A percentile compares a stretch with the other conserved stretches of the same genome.
Evolutionary conservation across 2,797 vertebrate species (phyloP).

Genomic region (Pagetopsis macropterus): DNA sequence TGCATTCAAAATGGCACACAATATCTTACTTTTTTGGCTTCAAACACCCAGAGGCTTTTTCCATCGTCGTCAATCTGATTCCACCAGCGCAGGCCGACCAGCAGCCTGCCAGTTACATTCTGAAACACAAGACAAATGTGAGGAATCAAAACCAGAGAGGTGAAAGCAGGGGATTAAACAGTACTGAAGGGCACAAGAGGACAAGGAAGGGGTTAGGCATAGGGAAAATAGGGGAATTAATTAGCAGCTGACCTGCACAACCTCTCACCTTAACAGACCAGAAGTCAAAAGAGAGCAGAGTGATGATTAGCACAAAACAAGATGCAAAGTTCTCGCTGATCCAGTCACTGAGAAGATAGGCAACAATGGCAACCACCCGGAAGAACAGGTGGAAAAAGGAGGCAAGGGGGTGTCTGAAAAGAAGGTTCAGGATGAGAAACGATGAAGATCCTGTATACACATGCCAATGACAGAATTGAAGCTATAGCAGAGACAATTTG

Average conservation of each 20-base stretch:
- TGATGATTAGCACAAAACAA: constrained; percentile 87
- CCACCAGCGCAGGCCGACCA: constrained; percentile 92
- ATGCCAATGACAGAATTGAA: not conserved
- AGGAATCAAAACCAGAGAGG: not conserved
- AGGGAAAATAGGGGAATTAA: not conserved
- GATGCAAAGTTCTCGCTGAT: constrained; percentile 87
- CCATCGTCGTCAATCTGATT: constrained; percentile 93
- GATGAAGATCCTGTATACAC: not conserved
- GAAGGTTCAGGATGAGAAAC: not conserved
- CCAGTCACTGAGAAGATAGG: constrained; percentile 87
- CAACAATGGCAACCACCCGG: constrained; percentile 84
- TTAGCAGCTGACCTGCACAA: not conserved
- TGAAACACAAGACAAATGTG: constrained; percentile 53
- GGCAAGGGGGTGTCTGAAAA: constrained; percentile 65
- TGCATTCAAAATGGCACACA: not conserved
- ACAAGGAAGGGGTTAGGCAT: not conserved
- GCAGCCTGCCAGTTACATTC: constrained; percentile 89
- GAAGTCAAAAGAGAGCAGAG: constrained; percentile 90
- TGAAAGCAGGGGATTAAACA: not conserved
- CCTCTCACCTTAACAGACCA: constrained; percentile 89
- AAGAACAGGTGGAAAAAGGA: constrained; percentile 91
- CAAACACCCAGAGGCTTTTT: constrained; percentile 90
- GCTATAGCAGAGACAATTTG: too few relatives aligned
- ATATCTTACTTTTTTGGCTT: constrained; percentile 85
- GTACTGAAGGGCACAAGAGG: not conserved